Conservation (phyloP, 2,797 vertebrate genomes). For the Muscicapa comitata region DNA sequence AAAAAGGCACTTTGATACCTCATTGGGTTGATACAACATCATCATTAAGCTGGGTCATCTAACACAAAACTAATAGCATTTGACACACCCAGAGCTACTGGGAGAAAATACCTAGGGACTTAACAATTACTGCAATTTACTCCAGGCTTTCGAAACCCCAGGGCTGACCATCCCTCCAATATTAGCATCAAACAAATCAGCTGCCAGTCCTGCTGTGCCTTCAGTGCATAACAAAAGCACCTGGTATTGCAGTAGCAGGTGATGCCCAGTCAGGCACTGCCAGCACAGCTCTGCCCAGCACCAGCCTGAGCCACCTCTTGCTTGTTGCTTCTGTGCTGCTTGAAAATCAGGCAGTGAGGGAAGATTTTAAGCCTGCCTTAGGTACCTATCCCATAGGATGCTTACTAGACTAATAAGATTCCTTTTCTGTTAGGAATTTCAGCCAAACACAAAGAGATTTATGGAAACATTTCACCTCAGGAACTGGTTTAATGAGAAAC, state of each 20-base stretch:
- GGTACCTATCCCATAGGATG: neutral
- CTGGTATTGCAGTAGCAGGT: accelerated
- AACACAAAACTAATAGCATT: neutral
- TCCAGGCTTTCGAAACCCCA: neutral
- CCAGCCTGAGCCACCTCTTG: neutral
- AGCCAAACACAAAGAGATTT: neutral
- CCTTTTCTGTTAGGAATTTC: neutral
- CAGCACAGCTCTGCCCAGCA: neutral
- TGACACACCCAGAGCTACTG: neutral
- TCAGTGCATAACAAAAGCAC: accelerated
- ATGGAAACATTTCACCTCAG: neutral
- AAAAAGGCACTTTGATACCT: neutral
- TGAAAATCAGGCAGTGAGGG: neutral
- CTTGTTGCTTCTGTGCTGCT: neutral
- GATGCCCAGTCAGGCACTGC: neutral
- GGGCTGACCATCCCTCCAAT: neutral
- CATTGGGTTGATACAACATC: neutral
- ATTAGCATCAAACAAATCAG: neutral
- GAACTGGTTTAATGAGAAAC: neutral
- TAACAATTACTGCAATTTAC: neutral
- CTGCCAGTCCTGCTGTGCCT: neutral
- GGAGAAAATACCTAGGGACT: neutral
- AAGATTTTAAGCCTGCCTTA: neutral
- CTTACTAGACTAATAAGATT: neutral
- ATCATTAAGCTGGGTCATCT: neutral